phyloP scores from a whole-genome alignment of 1,140 invertebrate species.

The Hestina assimilis region DNA sequence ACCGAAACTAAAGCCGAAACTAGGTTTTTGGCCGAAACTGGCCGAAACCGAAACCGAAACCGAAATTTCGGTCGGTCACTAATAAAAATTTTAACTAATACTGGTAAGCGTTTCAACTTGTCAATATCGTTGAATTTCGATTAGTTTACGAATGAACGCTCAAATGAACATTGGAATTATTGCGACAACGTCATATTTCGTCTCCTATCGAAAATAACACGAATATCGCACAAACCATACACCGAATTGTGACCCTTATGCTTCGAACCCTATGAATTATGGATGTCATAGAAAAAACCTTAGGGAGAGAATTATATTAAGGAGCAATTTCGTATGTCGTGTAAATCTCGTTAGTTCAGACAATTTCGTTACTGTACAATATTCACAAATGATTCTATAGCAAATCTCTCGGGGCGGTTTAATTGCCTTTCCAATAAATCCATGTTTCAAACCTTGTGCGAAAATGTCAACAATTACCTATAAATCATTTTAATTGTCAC shows the following conservation, averaged over 20 bases:
- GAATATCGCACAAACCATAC: neutral
- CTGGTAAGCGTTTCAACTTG: neutral
- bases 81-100: neutral
- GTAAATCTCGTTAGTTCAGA: too few relatives aligned
- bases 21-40: too few relatives aligned
- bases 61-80: too few relatives aligned
- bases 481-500: too few relatives aligned
- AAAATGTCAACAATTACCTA: too few relatives aligned
- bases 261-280: neutral
- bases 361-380: too few relatives aligned
- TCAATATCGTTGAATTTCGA: conserved; percentile 23
- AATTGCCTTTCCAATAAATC: too few relatives aligned
- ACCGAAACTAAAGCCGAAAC: too few relatives aligned
- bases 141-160: conserved; percentile 17
- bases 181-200: conserved; percentile 11
- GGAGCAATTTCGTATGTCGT: neutral
- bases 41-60: too few relatives aligned
- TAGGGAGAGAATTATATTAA: neutral
- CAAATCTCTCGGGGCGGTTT: too few relatives aligned
- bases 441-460: too few relatives aligned
- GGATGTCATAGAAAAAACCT: neutral
- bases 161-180: conserved; percentile 24
- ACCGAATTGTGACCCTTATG: neutral
- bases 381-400: too few relatives aligned
- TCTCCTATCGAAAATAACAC: neutral